A percentile compares a stretch with the other conserved stretches of the same genome.
Evolutionary conservation across 2,888 invertebrate species (phyloP).

Genomic region (Xanthorhoe spadicearia): DNA sequence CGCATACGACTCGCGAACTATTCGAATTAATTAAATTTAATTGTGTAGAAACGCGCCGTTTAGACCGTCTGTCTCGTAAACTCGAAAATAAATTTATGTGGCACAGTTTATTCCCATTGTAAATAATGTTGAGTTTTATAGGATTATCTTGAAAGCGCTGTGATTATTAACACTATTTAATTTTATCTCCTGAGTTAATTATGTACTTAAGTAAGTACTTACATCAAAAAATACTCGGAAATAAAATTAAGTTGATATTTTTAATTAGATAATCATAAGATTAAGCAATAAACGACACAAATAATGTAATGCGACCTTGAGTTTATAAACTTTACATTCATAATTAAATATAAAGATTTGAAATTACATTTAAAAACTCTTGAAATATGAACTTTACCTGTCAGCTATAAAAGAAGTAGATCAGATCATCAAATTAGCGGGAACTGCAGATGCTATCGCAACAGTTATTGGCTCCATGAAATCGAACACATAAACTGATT

Average conservation of each 20-base stretch:
- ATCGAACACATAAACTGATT: slow-evolving; percentile 33
- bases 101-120: slow-evolving; percentile 37
- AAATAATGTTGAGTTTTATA: slow-evolving; percentile 36
- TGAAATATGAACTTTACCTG: neutral
- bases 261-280: too few relatives aligned
- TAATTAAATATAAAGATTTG: too few relatives aligned
- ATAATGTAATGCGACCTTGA: too few relatives aligned
- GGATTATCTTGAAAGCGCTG: slow-evolving; percentile 25
- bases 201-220: too few relatives aligned
- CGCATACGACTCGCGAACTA: slow-evolving; percentile 76
- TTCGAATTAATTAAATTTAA: slow-evolving; percentile 83
- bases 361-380: neutral
- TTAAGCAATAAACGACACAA: too few relatives aligned
- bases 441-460: slow-evolving; percentile 10
- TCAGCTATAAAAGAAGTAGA: neutral
- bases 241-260: too few relatives aligned
- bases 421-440: slow-evolving; percentile 20
- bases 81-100: slow-evolving; percentile 40
- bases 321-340: too few relatives aligned
- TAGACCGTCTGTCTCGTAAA: slow-evolving; percentile 45
- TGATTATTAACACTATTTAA: neutral
- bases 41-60: slow-evolving; percentile 63
- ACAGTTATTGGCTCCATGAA: slow-evolving; percentile 19
- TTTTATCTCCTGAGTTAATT: neutral
- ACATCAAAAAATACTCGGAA: neutral